Base-by-base conservation (phyloP, 1,140 invertebrate genomes). In the Centruroides vittatus region DNA sequence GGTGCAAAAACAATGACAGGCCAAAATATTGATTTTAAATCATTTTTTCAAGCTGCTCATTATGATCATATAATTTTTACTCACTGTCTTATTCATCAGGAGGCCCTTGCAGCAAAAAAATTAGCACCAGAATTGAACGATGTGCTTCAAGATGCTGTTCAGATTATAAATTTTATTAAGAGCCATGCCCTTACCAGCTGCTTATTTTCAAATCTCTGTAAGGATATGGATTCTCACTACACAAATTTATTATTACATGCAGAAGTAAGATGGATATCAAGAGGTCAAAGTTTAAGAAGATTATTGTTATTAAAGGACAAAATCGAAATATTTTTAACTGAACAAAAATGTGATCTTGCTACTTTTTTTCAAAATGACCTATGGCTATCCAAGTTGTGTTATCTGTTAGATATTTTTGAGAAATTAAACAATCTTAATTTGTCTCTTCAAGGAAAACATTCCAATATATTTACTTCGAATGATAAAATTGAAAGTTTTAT, bases 201-300 rank as follows among this genome's bases (percentile, higher is more conserved):
- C 23, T 55, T 66, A 46, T 66, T 66, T 57, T 12, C 54, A 56
- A 57, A 47, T 48, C 36, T 66, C 36, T 61, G 59, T 56, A 52
- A 65, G n/a, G 60, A 66, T 35, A 66, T 65, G 59, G 47, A 49
- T 52, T 46, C 57, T 12, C 34, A 62, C 50, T 57, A 63, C 54
- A 1, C 23, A 12, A 54, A 53, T 4, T 55, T 59, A 58, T 56
- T 65, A 35, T 63, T 52, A 41, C 36, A 41, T 41, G 36, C 36
- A 41, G 36, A 41, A 41, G 36, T 41, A 41, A 4, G 7, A 41
- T 41, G 36, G 36, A 41, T 41, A 4, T 41, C 36, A 41, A 41
- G 36, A 41, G 36, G 36, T 4, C 36, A 7, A 41, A 41, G 7
- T 41, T 41, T 41, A 41, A 4, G 7, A 4, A 41, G 36, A 41